These are phyloP conservation scores for Pollenia griseotomentosa DNA, from an alignment of 2,888 invertebrate genomes.

Conservation along the genomic window DNA sequence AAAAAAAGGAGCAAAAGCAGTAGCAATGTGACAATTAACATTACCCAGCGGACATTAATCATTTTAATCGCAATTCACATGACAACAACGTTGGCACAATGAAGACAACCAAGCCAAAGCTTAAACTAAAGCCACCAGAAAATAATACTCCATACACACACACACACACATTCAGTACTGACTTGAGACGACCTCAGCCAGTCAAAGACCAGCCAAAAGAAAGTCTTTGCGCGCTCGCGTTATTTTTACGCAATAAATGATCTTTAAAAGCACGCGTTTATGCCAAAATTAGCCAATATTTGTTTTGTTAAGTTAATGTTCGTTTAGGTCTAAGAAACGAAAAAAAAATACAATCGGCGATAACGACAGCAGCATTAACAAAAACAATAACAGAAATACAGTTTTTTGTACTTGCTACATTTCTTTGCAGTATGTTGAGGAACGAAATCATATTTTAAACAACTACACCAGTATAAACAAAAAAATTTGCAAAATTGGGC, in stretches of 20 bases:
- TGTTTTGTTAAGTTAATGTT: slow-evolving; percentile 64
- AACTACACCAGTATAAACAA: neutral
- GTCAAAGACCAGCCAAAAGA: slow-evolving; percentile 48
- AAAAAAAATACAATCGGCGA: neutral
- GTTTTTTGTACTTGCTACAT: slow-evolving; percentile 10
- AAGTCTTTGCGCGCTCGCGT: slow-evolving; percentile 74
- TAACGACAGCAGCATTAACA: slow-evolving; percentile 16
- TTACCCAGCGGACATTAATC: slow-evolving; percentile 82
- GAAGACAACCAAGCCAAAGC: slow-evolving; percentile 55
- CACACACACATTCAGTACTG: slow-evolving; percentile 65
- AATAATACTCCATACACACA: slow-evolving; percentile 31
- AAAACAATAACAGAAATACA: slow-evolving; percentile 13
- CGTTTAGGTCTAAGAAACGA: neutral
- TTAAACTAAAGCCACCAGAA: slow-evolving; percentile 36
- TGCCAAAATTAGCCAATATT: slow-evolving; percentile 76
- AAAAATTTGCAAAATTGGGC: neutral
- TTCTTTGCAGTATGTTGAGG: slow-evolving; percentile 18
- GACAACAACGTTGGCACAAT: slow-evolving; percentile 73
- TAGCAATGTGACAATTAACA: slow-evolving; percentile 81
- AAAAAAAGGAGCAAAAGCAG: slow-evolving; percentile 37
- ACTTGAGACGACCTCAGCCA: slow-evolving; percentile 59
- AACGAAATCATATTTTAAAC: slow-evolving; percentile 6
- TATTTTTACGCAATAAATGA: slow-evolving; percentile 80
- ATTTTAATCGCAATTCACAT: slow-evolving; percentile 83
- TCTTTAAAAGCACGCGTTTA: slow-evolving; percentile 79